Base-by-base conservation (phyloP, 2,888 invertebrate genomes). In the Lasioglossum morio region DNA sequence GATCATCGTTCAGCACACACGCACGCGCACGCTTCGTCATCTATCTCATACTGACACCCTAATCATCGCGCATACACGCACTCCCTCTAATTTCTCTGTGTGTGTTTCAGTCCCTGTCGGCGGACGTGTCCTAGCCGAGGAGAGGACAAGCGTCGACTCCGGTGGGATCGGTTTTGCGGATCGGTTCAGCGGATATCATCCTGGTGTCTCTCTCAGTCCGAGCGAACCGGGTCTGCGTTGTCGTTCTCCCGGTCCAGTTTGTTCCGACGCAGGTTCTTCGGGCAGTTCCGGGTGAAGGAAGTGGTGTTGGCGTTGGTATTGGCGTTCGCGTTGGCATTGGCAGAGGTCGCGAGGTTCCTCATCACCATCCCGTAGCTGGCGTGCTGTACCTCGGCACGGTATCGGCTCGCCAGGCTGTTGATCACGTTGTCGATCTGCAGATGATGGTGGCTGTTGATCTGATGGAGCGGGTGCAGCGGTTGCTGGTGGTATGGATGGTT, bases 401-500 rank as follows among this genome's bases (percentile, higher is more conserved):
- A 60, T 12, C 60, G 60, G 60, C 14, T 60, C 60, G 27, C 60
- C 27, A 60, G 60, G 27, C 27, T 60, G 60, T 60, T 60, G 60
- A 27, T 30, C 60, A 27, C 60, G 14, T n/a, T 60, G 27, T 60
- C 60, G 60, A 60, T 27, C 16, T 60, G 60, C 27, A 60, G 14
- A 60, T 53, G n/a, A 10, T 60, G 60, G 14, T 60, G 60, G 60
- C 14, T 27, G 27, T 60, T 60, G 60, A 27, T 27, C 27, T 27
- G 60, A 16, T 60, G 60, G 40, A 30, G 37, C 12, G 12, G 69
- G 23, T 69, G 37, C 12, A n/a, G 12, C 37, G 19, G 23, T 12
- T n/a, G 69, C 0, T 37, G n/a, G 4, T 69, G 69, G 4, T 40
- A n/a, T n/a, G n/a, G 30, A 63, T 87, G 77, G 82, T 87, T 86